Evolutionary conservation across 2,113 vertebrate species (phyloP).

Genomic region (Elanus axillaris): DNA sequence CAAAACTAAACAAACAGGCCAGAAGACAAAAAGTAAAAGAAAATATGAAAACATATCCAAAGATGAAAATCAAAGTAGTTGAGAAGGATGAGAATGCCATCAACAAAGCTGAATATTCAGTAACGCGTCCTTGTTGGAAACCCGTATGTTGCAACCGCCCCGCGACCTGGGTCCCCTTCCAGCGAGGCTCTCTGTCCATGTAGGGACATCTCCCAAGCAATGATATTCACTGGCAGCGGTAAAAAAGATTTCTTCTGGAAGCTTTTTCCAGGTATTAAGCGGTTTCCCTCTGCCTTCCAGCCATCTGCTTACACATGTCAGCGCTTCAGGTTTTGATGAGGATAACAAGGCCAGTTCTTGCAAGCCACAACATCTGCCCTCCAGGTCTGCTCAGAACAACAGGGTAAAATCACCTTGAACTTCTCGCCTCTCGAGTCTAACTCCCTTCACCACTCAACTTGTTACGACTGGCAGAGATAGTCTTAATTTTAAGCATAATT

Average conservation of each 20-base stretch:
- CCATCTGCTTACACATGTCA: not conserved
- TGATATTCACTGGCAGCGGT: too few species aligned
- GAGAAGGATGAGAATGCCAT: not conserved
- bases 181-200: fast-evolving
- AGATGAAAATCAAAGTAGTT: not conserved
- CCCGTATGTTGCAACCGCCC: not conserved
- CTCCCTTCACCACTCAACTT: not conserved
- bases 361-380: not conserved
- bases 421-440: fast-evolving
- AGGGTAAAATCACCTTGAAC: not conserved
- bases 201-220: not conserved
- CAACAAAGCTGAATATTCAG: not conserved
- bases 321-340: not conserved
- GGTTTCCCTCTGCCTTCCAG: not conserved
- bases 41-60: not conserved
- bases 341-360: not conserved
- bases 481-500: not conserved
- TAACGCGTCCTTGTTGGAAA: fast-evolving
- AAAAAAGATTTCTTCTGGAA: not conserved
- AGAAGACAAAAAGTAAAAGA: not conserved
- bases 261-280: not conserved
- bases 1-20: not conserved
- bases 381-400: not conserved
- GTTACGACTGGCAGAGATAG: not conserved
- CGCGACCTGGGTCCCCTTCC: not conserved